Conservation (phyloP, 2,888 invertebrate species). For the Chloroclysta siterata region DNA sequence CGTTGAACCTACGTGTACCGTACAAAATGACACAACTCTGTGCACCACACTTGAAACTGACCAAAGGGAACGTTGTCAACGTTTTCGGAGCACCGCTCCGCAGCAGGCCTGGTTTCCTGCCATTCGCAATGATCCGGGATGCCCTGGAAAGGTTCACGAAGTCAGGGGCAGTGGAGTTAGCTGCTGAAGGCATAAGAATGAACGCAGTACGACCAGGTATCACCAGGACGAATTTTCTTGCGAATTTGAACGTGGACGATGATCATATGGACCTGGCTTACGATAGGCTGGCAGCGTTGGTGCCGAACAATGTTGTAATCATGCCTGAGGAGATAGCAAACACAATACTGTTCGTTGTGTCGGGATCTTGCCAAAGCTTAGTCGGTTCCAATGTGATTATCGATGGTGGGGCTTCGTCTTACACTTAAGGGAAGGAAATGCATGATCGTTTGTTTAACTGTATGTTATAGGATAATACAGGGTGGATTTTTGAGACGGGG, state of each 20-base stretch:
- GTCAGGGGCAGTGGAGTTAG: slow-evolving; percentile 61
- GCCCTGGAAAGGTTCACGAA: slow-evolving; percentile 65
- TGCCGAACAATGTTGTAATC: slow-evolving; percentile 59
- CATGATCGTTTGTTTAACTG: no score
- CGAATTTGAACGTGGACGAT: slow-evolving; percentile 60
- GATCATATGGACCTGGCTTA: slow-evolving; percentile 56
- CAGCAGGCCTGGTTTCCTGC: slow-evolving; percentile 61
- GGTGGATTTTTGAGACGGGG: no score
- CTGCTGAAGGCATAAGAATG: slow-evolving; percentile 63
- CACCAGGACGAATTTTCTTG: slow-evolving; percentile 62
- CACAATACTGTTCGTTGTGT: slow-evolving; percentile 63
- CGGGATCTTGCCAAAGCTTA: slow-evolving; percentile 58
- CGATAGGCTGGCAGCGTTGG: slow-evolving; percentile 49
- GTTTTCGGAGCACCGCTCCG: slow-evolving; percentile 58
- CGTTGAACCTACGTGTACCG: slow-evolving; percentile 62
- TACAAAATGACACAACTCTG: slow-evolving; percentile 63
- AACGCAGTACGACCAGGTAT: slow-evolving; percentile 68
- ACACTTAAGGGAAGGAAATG: slow-evolving; percentile 26
- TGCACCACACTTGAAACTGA: slow-evolving; percentile 57
- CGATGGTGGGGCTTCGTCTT: slow-evolving; percentile 58
- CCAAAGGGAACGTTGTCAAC: slow-evolving; percentile 66
- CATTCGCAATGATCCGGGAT: slow-evolving; percentile 59
- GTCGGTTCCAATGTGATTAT: slow-evolving; percentile 58
- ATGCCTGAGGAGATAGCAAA: slow-evolving; percentile 66
- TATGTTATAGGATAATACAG: no score